A percentile compares a stretch with the other conserved stretches of the same genome.
phyloP scores from a whole-genome alignment of 2,888 invertebrate genomes.

The Lithosia quadra region DNA sequence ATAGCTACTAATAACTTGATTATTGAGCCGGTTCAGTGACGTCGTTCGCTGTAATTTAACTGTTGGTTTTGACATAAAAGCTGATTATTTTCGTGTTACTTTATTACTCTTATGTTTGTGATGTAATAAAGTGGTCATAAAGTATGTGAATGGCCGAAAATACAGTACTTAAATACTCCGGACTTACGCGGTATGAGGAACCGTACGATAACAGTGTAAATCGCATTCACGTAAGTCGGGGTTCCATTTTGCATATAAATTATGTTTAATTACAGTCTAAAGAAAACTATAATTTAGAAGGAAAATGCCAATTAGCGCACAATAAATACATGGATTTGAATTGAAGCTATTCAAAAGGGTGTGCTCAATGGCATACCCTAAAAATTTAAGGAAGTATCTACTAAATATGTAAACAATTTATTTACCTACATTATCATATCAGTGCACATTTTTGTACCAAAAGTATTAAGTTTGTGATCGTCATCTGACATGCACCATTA shows the following conservation, averaged over 20 bases:
- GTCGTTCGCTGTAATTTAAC: slow-evolving; percentile 1
- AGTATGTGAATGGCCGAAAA: slow-evolving; percentile 31
- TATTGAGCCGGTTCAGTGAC: neutral
- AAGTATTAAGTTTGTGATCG: neutral
- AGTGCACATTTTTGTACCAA: no score
- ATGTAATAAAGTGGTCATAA: slow-evolving; percentile 43
- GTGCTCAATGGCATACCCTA: no score
- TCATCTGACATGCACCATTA: neutral
- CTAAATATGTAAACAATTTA: no score
- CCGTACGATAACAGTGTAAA: neutral
- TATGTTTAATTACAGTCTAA: no score
- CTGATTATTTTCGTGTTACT: slow-evolving; percentile 41
- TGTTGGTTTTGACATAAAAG: slow-evolving; percentile 29
- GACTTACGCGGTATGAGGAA: neutral
- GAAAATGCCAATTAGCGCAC: no score
- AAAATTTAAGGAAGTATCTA: no score
- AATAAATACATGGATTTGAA: no score
- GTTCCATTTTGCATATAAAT: no score
- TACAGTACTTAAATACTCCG: slow-evolving; percentile 6
- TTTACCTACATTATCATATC: no score
- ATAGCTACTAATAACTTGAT: neutral
- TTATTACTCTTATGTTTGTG: slow-evolving; percentile 33
- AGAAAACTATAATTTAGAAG: no score
- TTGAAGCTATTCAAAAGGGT: no score
- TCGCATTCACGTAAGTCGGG: neutral